Conservation (phyloP, 2,797 vertebrate species). For the Carcharodon carcharias region DNA sequence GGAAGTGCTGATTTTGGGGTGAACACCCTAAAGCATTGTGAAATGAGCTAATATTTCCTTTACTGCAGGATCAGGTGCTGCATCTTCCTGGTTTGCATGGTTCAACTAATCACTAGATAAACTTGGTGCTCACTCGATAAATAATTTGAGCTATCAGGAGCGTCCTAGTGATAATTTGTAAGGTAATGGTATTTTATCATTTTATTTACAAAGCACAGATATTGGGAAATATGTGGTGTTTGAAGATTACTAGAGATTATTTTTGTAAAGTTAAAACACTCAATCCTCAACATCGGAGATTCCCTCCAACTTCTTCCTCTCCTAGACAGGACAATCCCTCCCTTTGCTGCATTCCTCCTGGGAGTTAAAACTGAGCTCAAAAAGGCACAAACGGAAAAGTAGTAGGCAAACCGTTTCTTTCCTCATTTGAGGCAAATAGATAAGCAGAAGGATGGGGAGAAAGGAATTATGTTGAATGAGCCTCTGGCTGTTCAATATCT, state of each 20-base stretch:
- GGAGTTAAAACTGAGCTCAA: background rate
- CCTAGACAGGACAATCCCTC: background rate
- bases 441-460: background rate
- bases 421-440: background rate
- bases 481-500: background rate
- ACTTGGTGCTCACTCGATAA: background rate
- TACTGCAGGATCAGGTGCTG: background rate
- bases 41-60: background rate
- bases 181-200: background rate
- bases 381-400: background rate
- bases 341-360: background rate
- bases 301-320: background rate
- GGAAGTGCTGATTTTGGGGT: no score
- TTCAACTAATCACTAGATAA: background rate
- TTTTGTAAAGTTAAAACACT: background rate
- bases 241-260: background rate
- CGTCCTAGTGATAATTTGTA: background rate
- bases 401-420: background rate
- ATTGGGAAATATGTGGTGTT: background rate
- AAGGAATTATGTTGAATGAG: background rate
- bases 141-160: background rate
- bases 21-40: background rate
- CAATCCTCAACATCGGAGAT: background rate
- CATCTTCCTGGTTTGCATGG: background rate
- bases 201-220: background rate